Evolutionary conservation across 2,797 vertebrate genomes (phyloP).

Genomic region (Sandelia bainsii): DNA sequence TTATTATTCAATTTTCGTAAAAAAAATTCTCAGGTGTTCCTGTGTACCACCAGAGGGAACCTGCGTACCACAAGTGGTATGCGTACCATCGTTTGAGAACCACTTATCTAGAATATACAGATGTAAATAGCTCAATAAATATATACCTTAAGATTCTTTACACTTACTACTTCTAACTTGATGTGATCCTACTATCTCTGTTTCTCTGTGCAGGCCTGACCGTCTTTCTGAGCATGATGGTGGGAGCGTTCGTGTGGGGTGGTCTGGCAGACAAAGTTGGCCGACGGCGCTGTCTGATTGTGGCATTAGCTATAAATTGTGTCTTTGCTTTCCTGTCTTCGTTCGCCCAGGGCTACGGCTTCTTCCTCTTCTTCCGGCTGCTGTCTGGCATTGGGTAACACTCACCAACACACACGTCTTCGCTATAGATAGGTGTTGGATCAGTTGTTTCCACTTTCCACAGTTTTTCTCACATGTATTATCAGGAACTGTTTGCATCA

Average conservation of each 20-base stretch:
- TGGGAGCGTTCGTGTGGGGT: slow-evolving; percentile 92
- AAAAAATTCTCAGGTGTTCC: too few relatives aligned
- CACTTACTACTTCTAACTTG: too few relatives aligned
- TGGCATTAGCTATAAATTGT: slow-evolving; percentile 91
- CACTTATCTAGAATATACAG: too few relatives aligned
- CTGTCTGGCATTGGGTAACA: slow-evolving; percentile 94
- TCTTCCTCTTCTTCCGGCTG: slow-evolving; percentile 97
- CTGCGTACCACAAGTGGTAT: too few relatives aligned
- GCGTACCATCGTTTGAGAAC: too few relatives aligned
- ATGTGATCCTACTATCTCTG: neutral
- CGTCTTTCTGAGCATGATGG: slow-evolving; percentile 98
- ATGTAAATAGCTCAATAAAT: too few relatives aligned
- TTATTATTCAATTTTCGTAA: too few relatives aligned
- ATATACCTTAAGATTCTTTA: too few relatives aligned
- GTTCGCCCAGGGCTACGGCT: slow-evolving; percentile 93
- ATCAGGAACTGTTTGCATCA: neutral
- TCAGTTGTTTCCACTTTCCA: neutral
- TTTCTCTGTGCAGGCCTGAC: slow-evolving; percentile 85
- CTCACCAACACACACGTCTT: neutral
- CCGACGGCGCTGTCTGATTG: slow-evolving; percentile 89
- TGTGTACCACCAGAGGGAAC: too few relatives aligned
- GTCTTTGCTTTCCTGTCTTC: slow-evolving; percentile 93
- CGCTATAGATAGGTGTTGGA: neutral
- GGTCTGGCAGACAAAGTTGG: slow-evolving; percentile 95
- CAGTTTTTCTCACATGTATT: neutral